Percentiles rank a stretch among this genome's conserved stretches.
Conservation (phyloP, 2,113 vertebrate genomes). For the Azemiops feae region DNA sequence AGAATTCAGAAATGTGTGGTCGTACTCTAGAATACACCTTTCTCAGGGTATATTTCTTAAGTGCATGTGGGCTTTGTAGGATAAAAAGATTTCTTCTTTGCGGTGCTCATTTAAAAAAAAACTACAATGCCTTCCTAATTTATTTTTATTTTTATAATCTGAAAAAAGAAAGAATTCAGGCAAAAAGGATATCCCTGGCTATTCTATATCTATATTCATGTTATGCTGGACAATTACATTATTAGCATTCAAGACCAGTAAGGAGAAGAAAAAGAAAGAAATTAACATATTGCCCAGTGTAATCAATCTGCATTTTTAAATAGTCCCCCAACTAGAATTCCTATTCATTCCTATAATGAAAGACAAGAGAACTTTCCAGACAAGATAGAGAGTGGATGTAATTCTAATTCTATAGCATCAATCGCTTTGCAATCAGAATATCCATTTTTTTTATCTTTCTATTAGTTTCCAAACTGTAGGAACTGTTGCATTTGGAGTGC, state of each 20-base stretch:
- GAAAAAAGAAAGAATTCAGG: background rate
- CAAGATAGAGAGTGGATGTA: background rate
- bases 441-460: background rate
- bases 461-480: background rate
- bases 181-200: background rate
- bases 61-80: background rate
- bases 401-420: background rate
- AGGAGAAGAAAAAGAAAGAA: background rate
- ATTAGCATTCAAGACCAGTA: background rate
- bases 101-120: background rate
- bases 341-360: background rate
- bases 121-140: background rate
- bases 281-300: background rate
- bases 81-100: background rate
- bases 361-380: background rate
- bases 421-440: background rate
- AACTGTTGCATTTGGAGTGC: background rate
- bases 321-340: background rate
- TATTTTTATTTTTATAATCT: background rate
- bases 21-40: background rate
- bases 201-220: background rate
- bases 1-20: constrained; percentile 3
- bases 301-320: background rate
- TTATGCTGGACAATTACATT: background rate
- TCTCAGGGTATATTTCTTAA: background rate